A percentile compares a stretch with the other conserved stretches of the same genome.
Evolutionary conservation across 2,888 invertebrate species (phyloP).

Genomic region (Dolichomitus sp.): DNA sequence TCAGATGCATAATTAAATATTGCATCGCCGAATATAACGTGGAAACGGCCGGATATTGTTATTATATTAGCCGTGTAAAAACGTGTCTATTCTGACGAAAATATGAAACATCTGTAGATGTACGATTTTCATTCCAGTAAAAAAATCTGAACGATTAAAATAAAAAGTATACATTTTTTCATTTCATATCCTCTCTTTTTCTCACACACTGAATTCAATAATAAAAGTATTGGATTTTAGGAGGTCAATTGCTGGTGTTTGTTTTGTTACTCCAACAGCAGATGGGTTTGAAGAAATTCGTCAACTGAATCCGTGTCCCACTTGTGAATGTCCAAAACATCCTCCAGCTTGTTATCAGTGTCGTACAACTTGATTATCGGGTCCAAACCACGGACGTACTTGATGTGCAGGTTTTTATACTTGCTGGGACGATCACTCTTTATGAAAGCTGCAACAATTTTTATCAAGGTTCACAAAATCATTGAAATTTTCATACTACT

Average conservation of each 20-base stretch:
- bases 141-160: conserved; percentile 20
- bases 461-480: neutral
- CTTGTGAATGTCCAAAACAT: conserved; percentile 97
- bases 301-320: conserved; percentile 99
- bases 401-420: conserved; percentile 96
- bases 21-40: conserved; percentile 11
- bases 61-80: neutral
- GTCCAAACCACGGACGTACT: conserved; percentile 97
- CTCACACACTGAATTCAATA: neutral
- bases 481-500: neutral
- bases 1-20: neutral
- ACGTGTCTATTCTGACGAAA: conserved; percentile 15
- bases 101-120: conserved; percentile 66
- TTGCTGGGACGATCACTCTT: conserved; percentile 96
- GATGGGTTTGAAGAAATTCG: conserved; percentile 97
- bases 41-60: conserved; percentile 12
- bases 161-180: conserved; percentile 5
- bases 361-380: conserved; percentile 97
- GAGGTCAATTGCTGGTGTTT: neutral
- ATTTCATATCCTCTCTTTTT: neutral
- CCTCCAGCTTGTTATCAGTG: conserved; percentile 93
- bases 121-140: conserved; percentile 76
- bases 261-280: conserved; percentile 84
- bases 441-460: conserved; percentile 92
- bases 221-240: neutral